These are phyloP conservation scores for Hirtodrosophila duncani DNA, from an alignment of 2,888 invertebrate genomes.

Conservation along the genomic window DNA sequence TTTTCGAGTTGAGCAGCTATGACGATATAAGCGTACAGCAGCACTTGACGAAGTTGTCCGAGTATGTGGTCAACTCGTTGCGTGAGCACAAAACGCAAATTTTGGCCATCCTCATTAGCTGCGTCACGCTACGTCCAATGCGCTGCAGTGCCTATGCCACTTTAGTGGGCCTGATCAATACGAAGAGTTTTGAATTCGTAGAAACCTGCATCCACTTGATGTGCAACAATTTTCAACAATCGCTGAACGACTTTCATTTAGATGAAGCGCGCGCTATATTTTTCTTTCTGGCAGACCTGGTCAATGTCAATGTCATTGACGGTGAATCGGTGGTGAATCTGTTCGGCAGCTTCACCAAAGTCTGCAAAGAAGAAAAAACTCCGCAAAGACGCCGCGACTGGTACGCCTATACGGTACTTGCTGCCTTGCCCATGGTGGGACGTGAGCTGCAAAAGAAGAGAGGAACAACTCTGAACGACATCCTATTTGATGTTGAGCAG, in stretches of 20 bases:
- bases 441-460: constrained; percentile 96
- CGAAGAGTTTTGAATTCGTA: constrained; percentile 97
- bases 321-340: constrained; percentile 92
- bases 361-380: constrained; percentile 92
- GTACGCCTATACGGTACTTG: constrained; percentile 92
- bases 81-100: constrained; percentile 93
- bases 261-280: constrained; percentile 90
- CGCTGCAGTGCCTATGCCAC: constrained; percentile 98
- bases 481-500: constrained; percentile 92
- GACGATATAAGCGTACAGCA: constrained; percentile 83
- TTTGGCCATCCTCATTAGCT: constrained; percentile 91
- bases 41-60: constrained; percentile 95
- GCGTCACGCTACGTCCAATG: constrained; percentile 95
- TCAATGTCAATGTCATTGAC: constrained; percentile 97
- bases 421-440: constrained; percentile 96
- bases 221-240: constrained; percentile 93
- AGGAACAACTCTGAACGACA: constrained; percentile 91
- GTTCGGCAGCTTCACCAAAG: constrained; percentile 92
- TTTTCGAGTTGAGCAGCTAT: neutral
- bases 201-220: constrained; percentile 97
- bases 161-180: constrained; percentile 95
- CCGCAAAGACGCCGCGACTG: constrained; percentile 91
- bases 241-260: constrained; percentile 92
- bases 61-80: constrained; percentile 94
- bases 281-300: constrained; percentile 95